These are phyloP conservation scores for Bombus cullumanus DNA, from an alignment of 1,140 invertebrate species.

Conservation along the genomic window DNA sequence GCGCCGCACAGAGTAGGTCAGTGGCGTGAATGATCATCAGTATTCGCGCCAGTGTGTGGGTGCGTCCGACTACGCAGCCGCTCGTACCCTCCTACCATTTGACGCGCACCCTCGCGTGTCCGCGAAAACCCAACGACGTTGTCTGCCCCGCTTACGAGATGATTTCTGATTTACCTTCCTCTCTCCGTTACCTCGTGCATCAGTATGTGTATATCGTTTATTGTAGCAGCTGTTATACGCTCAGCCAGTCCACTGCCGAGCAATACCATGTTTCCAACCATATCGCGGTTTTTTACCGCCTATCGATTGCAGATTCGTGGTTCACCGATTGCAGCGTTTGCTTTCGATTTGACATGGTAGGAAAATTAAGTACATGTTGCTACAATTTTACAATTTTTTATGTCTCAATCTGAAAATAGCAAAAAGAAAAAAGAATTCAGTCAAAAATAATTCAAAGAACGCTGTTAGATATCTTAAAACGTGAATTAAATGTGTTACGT, in stretches of 20 bases:
- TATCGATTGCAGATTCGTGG: neutral
- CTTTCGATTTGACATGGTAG: neutral
- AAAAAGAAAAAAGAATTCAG: too few species aligned
- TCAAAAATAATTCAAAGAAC: too few species aligned
- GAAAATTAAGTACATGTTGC: neutral
- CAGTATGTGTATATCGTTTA: neutral
- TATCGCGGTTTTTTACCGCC: neutral
- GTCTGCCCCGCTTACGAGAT: conserved; percentile 3
- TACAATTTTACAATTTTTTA: neutral
- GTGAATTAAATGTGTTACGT: neutral
- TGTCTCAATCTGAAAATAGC: neutral
- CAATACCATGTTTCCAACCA: neutral
- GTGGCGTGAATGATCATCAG: conserved; percentile 72
- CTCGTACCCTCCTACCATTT: conserved; percentile 13
- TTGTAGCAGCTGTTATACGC: neutral
- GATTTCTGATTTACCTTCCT: conserved; percentile 15
- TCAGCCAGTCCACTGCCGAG: too few species aligned
- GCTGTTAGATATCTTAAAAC: too few species aligned
- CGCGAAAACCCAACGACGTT: conserved; percentile 20
- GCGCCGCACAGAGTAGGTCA: conserved; percentile 68
- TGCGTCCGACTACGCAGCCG: conserved; percentile 45
- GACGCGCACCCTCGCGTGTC: conserved; percentile 42
- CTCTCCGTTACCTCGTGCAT: too few species aligned
- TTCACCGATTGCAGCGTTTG: neutral
- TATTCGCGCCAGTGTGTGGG: conserved; percentile 50